Percentiles rank a stretch among this genome's conserved stretches.
These are phyloP conservation scores for Girardinichthys multiradiatus DNA, from an alignment of 2,113 vertebrate genomes.

Conservation along the genomic window DNA sequence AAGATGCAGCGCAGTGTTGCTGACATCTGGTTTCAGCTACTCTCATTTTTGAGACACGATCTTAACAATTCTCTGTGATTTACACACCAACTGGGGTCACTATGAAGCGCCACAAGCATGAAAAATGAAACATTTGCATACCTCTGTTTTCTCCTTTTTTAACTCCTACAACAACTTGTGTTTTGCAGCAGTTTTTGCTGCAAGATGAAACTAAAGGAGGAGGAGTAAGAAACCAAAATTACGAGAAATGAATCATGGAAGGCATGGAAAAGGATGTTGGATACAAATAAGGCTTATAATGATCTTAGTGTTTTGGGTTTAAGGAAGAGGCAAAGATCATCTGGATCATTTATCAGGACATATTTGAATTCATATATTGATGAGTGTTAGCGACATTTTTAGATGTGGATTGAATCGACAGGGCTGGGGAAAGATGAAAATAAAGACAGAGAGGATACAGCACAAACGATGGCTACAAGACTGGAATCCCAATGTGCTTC, in stretches of 20 bases:
- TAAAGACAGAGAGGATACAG: neutral
- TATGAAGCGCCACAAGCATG: neutral
- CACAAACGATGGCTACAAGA: conserved; percentile 37
- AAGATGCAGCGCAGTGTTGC: too few relatives aligned
- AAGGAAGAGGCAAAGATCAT: conserved; percentile 6
- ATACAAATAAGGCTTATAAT: too few relatives aligned
- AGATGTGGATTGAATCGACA: conserved; percentile 13
- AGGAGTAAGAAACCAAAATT: neutral
- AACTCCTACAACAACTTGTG: too few relatives aligned
- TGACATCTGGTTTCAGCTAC: neutral
- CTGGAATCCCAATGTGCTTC: conserved; percentile 54
- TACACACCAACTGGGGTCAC: conserved; percentile 25
- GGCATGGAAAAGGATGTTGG: too few relatives aligned
- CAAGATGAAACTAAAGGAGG: neutral
- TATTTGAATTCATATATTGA: neutral
- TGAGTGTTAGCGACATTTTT: conserved; percentile 8
- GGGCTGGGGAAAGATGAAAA: neutral
- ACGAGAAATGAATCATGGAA: neutral
- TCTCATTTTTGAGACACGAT: neutral
- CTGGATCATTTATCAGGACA: neutral
- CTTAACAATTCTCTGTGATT: neutral
- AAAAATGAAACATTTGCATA: conserved; percentile 10
- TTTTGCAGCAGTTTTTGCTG: neutral
- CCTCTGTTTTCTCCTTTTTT: neutral
- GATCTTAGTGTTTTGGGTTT: neutral